A percentile compares a stretch with the other conserved stretches of the same genome.
Conservation (phyloP, 2,888 invertebrate species). For the Ennomos erosarius region DNA sequence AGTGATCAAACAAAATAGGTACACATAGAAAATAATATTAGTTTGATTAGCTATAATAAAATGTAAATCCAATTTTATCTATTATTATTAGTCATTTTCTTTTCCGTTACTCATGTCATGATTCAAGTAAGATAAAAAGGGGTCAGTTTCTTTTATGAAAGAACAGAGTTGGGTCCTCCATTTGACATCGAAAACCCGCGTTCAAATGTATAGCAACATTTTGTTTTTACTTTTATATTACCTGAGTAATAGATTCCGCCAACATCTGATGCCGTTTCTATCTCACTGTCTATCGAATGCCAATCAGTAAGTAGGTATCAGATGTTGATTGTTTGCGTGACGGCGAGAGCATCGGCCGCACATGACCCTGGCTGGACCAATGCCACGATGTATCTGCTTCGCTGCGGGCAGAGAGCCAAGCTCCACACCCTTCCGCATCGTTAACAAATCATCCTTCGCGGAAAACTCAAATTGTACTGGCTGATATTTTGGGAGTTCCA, state of each 20-base stretch:
- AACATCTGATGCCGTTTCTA: slow-evolving; percentile 11
- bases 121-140: too few species aligned
- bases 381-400: slow-evolving; percentile 72
- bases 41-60: too few species aligned
- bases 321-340: slow-evolving; percentile 55
- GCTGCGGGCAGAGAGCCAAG: slow-evolving; percentile 72
- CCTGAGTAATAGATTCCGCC: slow-evolving; percentile 15
- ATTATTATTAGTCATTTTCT: too few species aligned
- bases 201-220: neutral
- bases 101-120: too few species aligned
- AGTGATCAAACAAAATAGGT: too few species aligned
- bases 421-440: slow-evolving; percentile 77
- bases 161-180: too few species aligned
- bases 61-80: too few species aligned
- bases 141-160: too few species aligned
- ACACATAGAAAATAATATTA: too few species aligned
- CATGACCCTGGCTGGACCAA: slow-evolving; percentile 84
- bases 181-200: too few species aligned
- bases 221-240: neutral
- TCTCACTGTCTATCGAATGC: slow-evolving; percentile 35
- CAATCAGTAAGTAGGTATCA: slow-evolving; percentile 44
- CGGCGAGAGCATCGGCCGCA: slow-evolving; percentile 78
- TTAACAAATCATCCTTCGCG: slow-evolving; percentile 66
- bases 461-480: slow-evolving; percentile 47
- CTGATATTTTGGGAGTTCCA: slow-evolving; percentile 40